These are phyloP conservation scores for Meriones psammophilus DNA, from an alignment of 2,797 vertebrate species.

Conservation along the genomic window DNA sequence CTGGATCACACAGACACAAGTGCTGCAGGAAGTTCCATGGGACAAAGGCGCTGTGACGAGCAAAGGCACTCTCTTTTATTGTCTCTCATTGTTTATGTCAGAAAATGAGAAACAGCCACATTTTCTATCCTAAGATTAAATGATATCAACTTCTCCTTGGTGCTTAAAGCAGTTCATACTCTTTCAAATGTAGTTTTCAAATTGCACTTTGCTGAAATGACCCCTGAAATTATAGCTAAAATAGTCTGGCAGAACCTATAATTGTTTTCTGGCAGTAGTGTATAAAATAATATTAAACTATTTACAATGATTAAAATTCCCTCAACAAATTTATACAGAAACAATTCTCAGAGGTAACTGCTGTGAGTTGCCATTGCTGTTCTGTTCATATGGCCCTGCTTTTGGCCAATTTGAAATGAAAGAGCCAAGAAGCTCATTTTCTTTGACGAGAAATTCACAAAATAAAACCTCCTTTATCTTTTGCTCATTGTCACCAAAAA, in stretches of 20 bases:
- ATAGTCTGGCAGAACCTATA: slow-evolving; percentile 74
- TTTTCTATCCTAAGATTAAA: slow-evolving; percentile 40
- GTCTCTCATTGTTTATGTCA: slow-evolving; percentile 9
- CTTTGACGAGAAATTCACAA: slow-evolving; percentile 45
- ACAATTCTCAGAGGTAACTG: slow-evolving; percentile 82
- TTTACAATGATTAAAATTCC: slow-evolving; percentile 85
- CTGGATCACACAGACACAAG: not conserved
- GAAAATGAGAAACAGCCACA: slow-evolving; percentile 9
- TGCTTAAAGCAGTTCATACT: slow-evolving; percentile 34
- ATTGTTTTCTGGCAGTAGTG: slow-evolving; percentile 82
- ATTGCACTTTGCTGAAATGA: slow-evolving; percentile 63
- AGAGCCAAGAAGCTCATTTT: slow-evolving; percentile 39
- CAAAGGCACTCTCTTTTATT: not conserved
- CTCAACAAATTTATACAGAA: slow-evolving; percentile 81
- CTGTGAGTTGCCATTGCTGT: slow-evolving; percentile 72
- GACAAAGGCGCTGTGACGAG: not conserved
- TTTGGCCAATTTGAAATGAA: slow-evolving; percentile 76
- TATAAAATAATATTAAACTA: slow-evolving; percentile 84
- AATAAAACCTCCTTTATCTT: slow-evolving; percentile 84
- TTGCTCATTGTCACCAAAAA: slow-evolving; percentile 83
- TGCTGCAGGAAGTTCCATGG: not conserved
- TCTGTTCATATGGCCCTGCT: slow-evolving; percentile 52
- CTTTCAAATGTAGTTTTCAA: slow-evolving; percentile 69
- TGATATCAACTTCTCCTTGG: slow-evolving; percentile 34
- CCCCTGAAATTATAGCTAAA: slow-evolving; percentile 61